phyloP scores from a whole-genome alignment of 2,888 invertebrate genomes.

The Myopa tessellatipennis region DNA sequence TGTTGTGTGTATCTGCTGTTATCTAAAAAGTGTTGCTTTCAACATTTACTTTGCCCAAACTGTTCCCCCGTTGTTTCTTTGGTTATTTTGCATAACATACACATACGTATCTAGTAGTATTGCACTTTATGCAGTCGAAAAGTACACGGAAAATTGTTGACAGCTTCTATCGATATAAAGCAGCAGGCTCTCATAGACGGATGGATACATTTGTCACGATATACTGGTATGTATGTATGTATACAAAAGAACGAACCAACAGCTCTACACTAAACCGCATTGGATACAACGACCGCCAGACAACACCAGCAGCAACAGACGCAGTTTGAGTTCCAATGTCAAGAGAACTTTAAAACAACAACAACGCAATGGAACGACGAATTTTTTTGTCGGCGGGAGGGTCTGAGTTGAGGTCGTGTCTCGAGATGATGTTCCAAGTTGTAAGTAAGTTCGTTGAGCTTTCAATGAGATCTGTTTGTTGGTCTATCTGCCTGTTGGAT shows the following conservation, averaged over 20 bases:
- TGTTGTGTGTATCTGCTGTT: conserved; percentile 6
- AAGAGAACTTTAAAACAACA: conserved; percentile 20
- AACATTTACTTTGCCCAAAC: too few species aligned
- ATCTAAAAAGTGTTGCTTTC: conserved; percentile 25
- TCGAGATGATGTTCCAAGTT: conserved; percentile 22
- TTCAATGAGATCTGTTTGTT: conserved; percentile 28
- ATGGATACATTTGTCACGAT: conserved; percentile 1
- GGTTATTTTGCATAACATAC: too few species aligned
- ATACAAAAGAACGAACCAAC: not conserved
- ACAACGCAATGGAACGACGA: not conserved
- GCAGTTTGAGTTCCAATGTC: conserved; percentile 28
- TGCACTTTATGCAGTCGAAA: not conserved
- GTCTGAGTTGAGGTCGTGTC: conserved; percentile 7
- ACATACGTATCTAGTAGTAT: too few species aligned
- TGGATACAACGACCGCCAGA: conserved; percentile 2
- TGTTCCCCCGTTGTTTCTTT: too few species aligned
- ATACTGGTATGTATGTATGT: not conserved
- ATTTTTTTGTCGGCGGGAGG: not conserved
- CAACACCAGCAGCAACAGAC: not conserved
- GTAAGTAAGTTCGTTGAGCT: conserved; percentile 42
- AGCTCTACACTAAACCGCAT: not conserved
- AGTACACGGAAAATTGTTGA: not conserved
- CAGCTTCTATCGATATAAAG: not conserved
- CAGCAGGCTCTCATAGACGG: not conserved
- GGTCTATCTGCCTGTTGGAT: conserved; percentile 7